These are phyloP conservation scores for Cossypha caffra DNA, from an alignment of 2,797 vertebrate species.

Conservation along the genomic window DNA sequence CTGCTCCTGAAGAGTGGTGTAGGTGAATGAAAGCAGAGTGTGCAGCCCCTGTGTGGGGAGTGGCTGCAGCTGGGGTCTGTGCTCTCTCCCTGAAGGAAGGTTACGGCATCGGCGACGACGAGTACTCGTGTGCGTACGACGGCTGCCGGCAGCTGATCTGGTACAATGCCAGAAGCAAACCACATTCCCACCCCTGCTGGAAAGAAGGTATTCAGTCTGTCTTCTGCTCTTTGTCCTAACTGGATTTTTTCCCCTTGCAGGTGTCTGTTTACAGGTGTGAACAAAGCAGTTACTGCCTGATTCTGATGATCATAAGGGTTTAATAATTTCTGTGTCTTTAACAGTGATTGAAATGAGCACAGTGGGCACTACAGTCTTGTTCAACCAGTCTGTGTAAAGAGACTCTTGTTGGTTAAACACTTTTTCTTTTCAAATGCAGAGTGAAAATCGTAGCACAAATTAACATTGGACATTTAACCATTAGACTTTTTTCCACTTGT, in stretches of 20 bases:
- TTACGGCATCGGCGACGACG: slow-evolving; percentile 97
- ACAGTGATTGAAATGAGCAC: neutral
- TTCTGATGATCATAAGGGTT: neutral
- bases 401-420: neutral
- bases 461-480: neutral
- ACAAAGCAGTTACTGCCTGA: neutral
- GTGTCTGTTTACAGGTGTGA: neutral
- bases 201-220: slow-evolving; percentile 87
- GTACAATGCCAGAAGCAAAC: slow-evolving; percentile 99
- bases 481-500: neutral
- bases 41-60: neutral
- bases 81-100: slow-evolving; percentile 84
- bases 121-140: slow-evolving; percentile 97
- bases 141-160: slow-evolving; percentile 99
- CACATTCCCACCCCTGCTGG: slow-evolving; percentile 96
- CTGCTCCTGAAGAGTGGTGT: neutral
- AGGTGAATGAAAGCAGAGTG: neutral
- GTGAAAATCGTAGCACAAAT: neutral
- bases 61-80: neutral
- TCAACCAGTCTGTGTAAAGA: neutral
- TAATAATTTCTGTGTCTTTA: neutral
- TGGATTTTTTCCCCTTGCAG: neutral
- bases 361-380: neutral
- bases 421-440: neutral
- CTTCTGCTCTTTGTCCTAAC: neutral